Evolutionary conservation across 2,113 vertebrate species (phyloP), one percentile per base, ranked within the genome.

Genomic region (Nannospalax galili): DNA sequence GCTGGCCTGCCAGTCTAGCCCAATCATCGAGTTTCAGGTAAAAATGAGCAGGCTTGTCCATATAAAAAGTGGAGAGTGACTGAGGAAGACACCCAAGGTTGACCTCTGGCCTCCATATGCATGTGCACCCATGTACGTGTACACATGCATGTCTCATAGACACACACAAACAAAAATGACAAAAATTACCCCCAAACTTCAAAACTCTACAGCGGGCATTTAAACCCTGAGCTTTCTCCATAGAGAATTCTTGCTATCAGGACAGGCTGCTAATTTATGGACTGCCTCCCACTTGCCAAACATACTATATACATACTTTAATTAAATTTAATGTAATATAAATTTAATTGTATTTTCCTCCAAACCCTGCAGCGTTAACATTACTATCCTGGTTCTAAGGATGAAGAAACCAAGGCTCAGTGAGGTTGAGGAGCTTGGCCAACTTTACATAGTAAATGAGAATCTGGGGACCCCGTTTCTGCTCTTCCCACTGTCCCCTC

Each of bases 241-340:
- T 10, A 40, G 77, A n/a, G 11, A n/a, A 15, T 40, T 17, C 42
- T 82, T 92, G 58, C 42, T 56, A 62, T 78, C 82, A 77, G n/a
- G 40, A 35, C 62, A 80, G 56, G 67, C 42, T 72, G n/a, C 58
- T 90, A 82, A 88, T 87, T 73, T 69, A 75, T 77, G 58, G 90
- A 67, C 30, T 70, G 60, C 58, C 92, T 79, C 17, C 70, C 22
- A 67, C 69, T 62, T 73, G 48, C 87, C 84, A 93, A 74, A n/a
- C 22, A 35, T 86, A 32, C 30, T 40, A 52, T 73, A 67, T n/a
- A 40, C 7, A 15, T 81, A 85, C 74, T 90, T 74, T 82, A 79
- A 87, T 93, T 86, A 89, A 87, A 86, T 37, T 45, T 79, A 74
- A 92, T 48, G n/a, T 56, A 84, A 77, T 65, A 81, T 84, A 88